These are phyloP conservation scores for Dolomedes plantarius DNA, from an alignment of 2,888 invertebrate genomes.

Conservation along the genomic window DNA sequence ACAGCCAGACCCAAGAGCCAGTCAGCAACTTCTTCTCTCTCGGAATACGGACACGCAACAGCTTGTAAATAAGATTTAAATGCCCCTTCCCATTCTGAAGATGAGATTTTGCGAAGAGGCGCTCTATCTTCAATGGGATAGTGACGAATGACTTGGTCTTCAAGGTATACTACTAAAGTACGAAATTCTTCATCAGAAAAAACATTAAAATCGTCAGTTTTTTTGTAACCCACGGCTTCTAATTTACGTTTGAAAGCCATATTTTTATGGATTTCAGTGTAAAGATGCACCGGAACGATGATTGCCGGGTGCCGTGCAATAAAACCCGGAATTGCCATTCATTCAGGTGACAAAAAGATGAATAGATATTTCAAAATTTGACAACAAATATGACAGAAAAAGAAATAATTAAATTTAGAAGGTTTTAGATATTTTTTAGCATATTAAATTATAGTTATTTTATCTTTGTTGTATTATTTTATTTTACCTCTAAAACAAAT, in stretches of 20 bases:
- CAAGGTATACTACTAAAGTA: constrained; percentile 90
- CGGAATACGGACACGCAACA: constrained; percentile 83
- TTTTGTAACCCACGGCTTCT: constrained; percentile 86
- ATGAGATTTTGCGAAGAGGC: constrained; percentile 83
- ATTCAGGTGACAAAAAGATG: no score
- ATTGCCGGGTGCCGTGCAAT: neutral
- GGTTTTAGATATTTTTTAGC: no score
- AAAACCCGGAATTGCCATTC: neutral
- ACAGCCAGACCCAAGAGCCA: constrained; percentile 92
- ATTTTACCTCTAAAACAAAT: no score
- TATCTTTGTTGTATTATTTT: no score
- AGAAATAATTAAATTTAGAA: no score
- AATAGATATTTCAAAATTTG: no score
- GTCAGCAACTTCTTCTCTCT: constrained; percentile 84
- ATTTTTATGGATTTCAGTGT: neutral
- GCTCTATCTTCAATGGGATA: constrained; percentile 89
- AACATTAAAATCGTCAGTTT: constrained; percentile 83
- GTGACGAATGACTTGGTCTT: constrained; percentile 93
- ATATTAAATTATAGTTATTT: no score
- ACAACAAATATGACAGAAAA: no score
- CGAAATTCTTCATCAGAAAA: constrained; percentile 87
- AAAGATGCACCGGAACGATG: neutral
- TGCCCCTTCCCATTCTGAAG: constrained; percentile 83
- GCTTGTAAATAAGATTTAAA: constrained; percentile 85
- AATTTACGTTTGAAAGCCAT: constrained; percentile 87